Evolutionary conservation across 1,140 invertebrate genomes (phyloP).

Genomic region (Metaphire vulgaris): DNA sequence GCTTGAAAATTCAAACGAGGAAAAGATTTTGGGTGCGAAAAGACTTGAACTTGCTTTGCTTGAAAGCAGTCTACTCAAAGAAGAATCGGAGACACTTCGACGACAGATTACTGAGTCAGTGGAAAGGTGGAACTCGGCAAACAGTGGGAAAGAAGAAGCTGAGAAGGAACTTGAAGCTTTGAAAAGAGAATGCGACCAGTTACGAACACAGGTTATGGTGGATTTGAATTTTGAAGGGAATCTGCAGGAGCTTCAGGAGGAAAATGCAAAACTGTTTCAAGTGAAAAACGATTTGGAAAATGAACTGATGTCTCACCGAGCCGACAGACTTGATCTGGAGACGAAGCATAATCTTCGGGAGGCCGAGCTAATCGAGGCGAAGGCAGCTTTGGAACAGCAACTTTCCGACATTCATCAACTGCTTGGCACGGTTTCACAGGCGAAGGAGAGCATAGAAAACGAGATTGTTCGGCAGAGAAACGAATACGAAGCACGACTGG

Average conservation of each 20-base stretch:
- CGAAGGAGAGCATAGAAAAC: slow-evolving; percentile 15
- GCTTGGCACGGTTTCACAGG: background rate
- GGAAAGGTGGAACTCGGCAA: background rate
- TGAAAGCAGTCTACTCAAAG: background rate
- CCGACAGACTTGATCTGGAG: slow-evolving; percentile 4
- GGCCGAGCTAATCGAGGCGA: background rate
- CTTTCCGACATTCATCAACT: slow-evolving; percentile 8
- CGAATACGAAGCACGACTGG: slow-evolving; percentile 14
- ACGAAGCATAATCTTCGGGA: background rate
- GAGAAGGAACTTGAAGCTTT: background rate
- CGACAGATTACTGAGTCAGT: background rate
- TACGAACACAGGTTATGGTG: background rate
- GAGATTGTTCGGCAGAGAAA: slow-evolving; percentile 12
- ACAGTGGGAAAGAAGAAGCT: background rate
- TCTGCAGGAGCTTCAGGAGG: background rate
- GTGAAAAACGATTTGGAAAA: slow-evolving; percentile 21
- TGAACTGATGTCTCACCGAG: background rate
- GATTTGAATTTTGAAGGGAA: background rate
- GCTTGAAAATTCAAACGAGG: too few species aligned
- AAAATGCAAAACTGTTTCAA: slow-evolving; percentile 9
- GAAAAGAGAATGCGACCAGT: background rate
- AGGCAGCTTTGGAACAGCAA: background rate
- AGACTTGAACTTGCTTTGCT: background rate
- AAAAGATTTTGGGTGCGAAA: too few species aligned
- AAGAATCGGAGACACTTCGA: background rate